phyloP scores from a whole-genome alignment of 1,140 invertebrate genomes.

The Samia ricini region DNA sequence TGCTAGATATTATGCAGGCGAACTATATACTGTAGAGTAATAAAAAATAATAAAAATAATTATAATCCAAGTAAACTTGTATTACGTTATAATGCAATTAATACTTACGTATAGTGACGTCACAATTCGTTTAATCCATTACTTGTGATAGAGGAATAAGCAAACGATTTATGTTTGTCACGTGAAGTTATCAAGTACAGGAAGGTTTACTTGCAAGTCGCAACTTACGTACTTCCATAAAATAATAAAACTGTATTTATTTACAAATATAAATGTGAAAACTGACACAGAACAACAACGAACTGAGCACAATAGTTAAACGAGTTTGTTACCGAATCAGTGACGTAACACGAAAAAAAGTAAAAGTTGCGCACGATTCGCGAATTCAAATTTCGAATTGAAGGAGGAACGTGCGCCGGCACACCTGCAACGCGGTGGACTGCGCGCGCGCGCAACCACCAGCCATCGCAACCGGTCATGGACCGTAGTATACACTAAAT shows the following conservation, averaged over 20 bases:
- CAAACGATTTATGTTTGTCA: no score
- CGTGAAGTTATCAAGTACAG: not conserved
- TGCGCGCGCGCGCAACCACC: conserved; percentile 23
- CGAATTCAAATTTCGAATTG: conserved; percentile 38
- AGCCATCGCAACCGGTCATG: conserved; percentile 37
- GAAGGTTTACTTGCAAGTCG: not conserved
- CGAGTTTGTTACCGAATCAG: conserved; percentile 29
- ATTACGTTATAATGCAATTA: not conserved
- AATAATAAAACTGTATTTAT: not conserved
- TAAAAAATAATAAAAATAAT: no score
- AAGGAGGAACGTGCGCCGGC: conserved; percentile 42
- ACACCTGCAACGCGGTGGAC: conserved; percentile 50
- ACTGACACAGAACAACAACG: not conserved
- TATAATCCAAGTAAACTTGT: no score
- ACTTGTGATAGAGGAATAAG: not conserved
- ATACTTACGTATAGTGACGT: not conserved
- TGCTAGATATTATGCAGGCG: no score
- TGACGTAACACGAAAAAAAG: conserved; percentile 48
- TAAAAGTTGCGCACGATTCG: conserved; percentile 46
- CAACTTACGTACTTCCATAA: not conserved
- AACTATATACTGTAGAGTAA: no score
- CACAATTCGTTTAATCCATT: not conserved
- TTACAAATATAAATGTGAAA: not conserved
- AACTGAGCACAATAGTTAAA: conserved; percentile 6
- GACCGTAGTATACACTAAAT: conserved; percentile 35